Evolutionary conservation across 2,797 vertebrate genomes (phyloP), one percentile per base, ranked within the genome.

Genomic region (Sternotherus odoratus): DNA sequence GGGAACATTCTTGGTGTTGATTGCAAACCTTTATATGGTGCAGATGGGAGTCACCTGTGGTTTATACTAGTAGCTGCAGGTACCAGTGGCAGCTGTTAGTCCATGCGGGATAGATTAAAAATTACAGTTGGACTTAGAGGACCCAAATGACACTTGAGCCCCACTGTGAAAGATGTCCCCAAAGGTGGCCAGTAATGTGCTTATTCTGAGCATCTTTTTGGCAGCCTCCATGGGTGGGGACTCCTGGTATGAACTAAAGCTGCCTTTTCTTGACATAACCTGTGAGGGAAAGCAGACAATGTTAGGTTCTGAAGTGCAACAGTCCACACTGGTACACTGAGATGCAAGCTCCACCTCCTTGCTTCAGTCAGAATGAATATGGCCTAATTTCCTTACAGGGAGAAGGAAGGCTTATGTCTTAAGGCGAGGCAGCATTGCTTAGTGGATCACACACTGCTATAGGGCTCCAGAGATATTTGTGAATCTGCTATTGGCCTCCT

Each of bases 201-300:
- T 46, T 24, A 46, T 28, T 46, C 72, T 43, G 43, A 43, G 43
- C 13, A 28, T 46, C 51, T 56, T n/a, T 79, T 39, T 54, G 50
- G 9, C 51, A 56, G 36, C n/a, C 51, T 28, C 23, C 51, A 16
- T 46, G 26, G 72, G 39, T 46, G 24, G 43, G 39, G 1, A n/a
- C 6, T 10, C 57, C 33, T 85, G 36, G 75, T 19, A 12, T 91
- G 63, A 54, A 82, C 43, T 77, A 82, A 92, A 21, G 21, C 16
- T 90, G n/a, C 91, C 17, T 86, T 88, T 86, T 92, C 53, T 83
- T 92, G 54, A 74, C 54, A 93, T 86, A 88, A 81, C 23, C 28
- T 92, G 23, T 28, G 86, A 72, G 46, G 87, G n/a, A 91, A 95
- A 88, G 10, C 8, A 79, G 49, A 69, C 56, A 39, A 75, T 93